Conservation (phyloP, 1,140 invertebrate genomes). For the Achroia grisella region DNA sequence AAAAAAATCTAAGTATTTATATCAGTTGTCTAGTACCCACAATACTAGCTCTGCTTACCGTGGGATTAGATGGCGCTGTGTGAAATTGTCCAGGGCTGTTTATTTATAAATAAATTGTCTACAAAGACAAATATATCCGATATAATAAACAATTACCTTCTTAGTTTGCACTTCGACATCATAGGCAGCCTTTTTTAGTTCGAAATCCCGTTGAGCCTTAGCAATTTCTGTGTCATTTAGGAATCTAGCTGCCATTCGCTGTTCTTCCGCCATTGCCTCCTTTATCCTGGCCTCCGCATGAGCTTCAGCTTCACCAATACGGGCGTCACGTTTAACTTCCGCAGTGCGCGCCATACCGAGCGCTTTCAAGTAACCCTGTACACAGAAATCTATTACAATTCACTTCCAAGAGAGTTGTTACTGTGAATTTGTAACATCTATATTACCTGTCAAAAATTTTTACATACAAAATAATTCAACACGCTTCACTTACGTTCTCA, state of each 20-base stretch:
- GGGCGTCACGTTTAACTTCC: constrained; percentile 96
- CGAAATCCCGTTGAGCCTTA: constrained; percentile 96
- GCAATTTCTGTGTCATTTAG: constrained; percentile 97
- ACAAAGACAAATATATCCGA: no score
- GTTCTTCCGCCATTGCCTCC: constrained; percentile 96
- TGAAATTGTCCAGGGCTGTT: no score
- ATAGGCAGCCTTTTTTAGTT: constrained; percentile 97
- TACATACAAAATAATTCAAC: no score
- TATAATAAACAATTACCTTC: constrained; percentile 51
- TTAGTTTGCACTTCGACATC: constrained; percentile 98
- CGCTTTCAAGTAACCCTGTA: constrained; percentile 94
- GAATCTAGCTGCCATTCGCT: constrained; percentile 92
- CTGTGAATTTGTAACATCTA: no score
- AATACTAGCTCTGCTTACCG: no score
- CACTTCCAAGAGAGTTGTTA: no score
- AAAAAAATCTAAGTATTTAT: no score
- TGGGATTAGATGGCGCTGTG: no score
- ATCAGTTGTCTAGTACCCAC: no score
- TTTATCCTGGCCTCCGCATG: constrained; percentile 89
- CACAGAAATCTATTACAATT: not conserved
- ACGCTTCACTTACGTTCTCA: no score
- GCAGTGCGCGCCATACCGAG: constrained; percentile 97
- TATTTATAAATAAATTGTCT: no score
- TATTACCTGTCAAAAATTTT: no score
- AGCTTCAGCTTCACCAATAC: constrained; percentile 97